Evolutionary conservation across 2,888 invertebrate species (phyloP), one percentile per base, ranked within the genome.

Genomic region (Bedellia somnulentella): DNA sequence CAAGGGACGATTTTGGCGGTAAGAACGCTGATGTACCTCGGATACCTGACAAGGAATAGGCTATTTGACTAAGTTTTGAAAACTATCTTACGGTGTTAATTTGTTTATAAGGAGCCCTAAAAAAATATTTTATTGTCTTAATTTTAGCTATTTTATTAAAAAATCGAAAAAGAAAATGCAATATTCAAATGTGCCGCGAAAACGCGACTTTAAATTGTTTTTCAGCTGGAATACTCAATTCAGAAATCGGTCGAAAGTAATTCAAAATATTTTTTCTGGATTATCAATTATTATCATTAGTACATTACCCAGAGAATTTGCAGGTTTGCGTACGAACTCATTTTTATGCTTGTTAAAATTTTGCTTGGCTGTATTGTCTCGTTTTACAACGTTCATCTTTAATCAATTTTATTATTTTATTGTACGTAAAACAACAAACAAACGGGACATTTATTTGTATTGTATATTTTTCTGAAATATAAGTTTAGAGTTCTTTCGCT

Each of bases 381-480:
- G 46, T 40, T 58, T 46, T 3, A 70, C 60, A 2, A 73, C 71
- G 42, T 73, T 73, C 73, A 73, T 73, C 40, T 37, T 53, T 5
- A 4, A 24, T 24, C 2, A 3, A 11, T 17, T 29, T 26, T 27
- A 22, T 13, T n/a, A n/a, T n/a, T n/a, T n/a, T n/a, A n/a, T n/a
- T n/a, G n/a, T n/a, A n/a, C n/a, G n/a, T n/a, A n/a, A n/a, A n/a
- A n/a, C n/a, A n/a, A n/a, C n/a, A n/a, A n/a, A n/a, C n/a, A n/a
- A n/a, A n/a, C n/a, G n/a, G n/a, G n/a, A n/a, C n/a, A n/a, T n/a
- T n/a, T n/a, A n/a, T n/a, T n/a, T n/a, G n/a, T n/a, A n/a, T n/a
- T n/a, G n/a, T n/a, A n/a, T n/a, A n/a, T n/a, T n/a, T n/a, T n/a
- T n/a, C n/a, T n/a, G n/a, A n/a, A n/a, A n/a, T n/a, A n/a, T n/a